Conservation (phyloP, 2,888 invertebrate genomes). For the Anticlea derivata region DNA sequence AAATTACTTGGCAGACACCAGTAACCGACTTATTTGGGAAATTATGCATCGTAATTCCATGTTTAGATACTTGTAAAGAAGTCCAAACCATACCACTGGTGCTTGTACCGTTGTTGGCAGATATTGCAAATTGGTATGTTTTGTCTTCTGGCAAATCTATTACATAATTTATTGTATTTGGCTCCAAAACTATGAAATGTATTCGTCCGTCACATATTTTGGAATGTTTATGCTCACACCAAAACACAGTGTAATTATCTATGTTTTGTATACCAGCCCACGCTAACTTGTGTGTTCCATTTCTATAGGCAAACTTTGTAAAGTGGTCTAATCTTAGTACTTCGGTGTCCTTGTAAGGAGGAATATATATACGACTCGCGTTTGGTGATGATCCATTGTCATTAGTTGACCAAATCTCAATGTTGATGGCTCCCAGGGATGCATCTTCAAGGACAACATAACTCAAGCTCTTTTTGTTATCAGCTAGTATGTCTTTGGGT, state of each 20-base stretch:
- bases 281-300: conserved; percentile 88
- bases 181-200: conserved; percentile 66
- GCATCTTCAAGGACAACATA: conserved; percentile 85
- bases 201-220: conserved; percentile 81
- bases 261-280: conserved; percentile 86
- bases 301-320: conserved; percentile 89
- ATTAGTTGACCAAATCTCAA: conserved; percentile 86
- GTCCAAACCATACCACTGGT: conserved; percentile 95
- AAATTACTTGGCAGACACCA: too few species aligned
- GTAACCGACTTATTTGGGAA: too few species aligned
- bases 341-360: conserved; percentile 73
- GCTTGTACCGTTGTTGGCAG: conserved; percentile 86
- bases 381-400: conserved; percentile 83
- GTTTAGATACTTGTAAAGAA: conserved; percentile 84
- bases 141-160: conserved; percentile 84
- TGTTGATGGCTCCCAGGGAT: conserved; percentile 61
- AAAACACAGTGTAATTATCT: conserved; percentile 91
- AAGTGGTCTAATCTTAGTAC: conserved; percentile 83
- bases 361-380: conserved; percentile 85
- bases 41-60: conserved; percentile 80
- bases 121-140: conserved; percentile 91
- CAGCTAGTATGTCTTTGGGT: conserved; percentile 59
- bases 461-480: conserved; percentile 79
- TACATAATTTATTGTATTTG: conserved; percentile 75
- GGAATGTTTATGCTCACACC: conserved; percentile 84